Conservation (phyloP, 2,888 invertebrate species). For the Gandaritis pyraliata region DNA sequence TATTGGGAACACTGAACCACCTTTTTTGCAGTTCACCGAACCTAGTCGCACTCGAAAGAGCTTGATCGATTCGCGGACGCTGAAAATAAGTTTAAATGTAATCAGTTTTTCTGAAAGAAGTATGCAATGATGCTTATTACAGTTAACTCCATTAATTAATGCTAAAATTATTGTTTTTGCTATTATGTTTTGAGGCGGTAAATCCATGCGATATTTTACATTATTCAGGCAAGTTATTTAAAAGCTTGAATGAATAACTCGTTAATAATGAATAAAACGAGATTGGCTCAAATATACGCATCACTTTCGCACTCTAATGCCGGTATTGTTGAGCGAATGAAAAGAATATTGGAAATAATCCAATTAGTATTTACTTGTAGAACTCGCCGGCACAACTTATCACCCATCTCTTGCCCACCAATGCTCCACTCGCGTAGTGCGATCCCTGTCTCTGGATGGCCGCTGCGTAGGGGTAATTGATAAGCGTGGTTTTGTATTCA, state of each 20-base stretch:
- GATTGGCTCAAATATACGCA: slow-evolving; percentile 10
- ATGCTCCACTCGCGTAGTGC: slow-evolving; percentile 69
- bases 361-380: slow-evolving; percentile 57
- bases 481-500: slow-evolving; percentile 41
- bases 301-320: slow-evolving; percentile 12
- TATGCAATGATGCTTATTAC: no score
- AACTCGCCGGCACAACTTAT: slow-evolving; percentile 68
- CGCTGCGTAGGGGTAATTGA: slow-evolving; percentile 65
- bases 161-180: neutral
- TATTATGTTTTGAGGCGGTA: no score
- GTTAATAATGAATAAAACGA: neutral
- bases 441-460: slow-evolving; percentile 69
- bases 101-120: no score
- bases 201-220: no score
- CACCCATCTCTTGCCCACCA: slow-evolving; percentile 65
- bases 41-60: slow-evolving; percentile 66
- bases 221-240: no score
- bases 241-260: neutral
- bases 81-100: slow-evolving; percentile 50
- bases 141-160: neutral
- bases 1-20: slow-evolving; percentile 59
- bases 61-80: slow-evolving; percentile 68
- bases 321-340: slow-evolving; percentile 16
- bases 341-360: slow-evolving; percentile 16
- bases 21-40: slow-evolving; percentile 68